phyloP scores from a whole-genome alignment of 2,888 invertebrate genomes.

The Acholoe squamosa region DNA sequence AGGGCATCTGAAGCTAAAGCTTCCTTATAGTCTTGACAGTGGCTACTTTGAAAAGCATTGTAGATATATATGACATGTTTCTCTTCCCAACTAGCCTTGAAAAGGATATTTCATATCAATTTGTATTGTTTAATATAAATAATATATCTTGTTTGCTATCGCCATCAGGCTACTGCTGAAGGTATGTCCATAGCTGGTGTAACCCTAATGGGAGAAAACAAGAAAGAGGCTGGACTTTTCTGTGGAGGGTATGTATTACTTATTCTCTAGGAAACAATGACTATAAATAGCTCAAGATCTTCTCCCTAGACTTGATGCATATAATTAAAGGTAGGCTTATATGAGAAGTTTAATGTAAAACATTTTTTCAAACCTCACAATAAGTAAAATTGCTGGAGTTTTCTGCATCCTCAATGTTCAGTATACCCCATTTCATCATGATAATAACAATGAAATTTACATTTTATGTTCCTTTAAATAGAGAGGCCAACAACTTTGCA shows the following conservation, averaged over 20 bases:
- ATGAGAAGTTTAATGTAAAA: too few relatives aligned
- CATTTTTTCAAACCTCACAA: too few relatives aligned
- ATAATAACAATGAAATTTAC: not conserved
- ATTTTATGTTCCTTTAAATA: too few relatives aligned
- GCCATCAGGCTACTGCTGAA: not conserved
- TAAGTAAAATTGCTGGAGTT: not conserved
- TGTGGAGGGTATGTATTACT: constrained; percentile 16
- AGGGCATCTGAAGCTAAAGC: too few relatives aligned
- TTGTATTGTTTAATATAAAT: not conserved
- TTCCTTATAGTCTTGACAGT: too few relatives aligned
- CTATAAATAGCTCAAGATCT: not conserved
- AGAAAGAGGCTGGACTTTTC: constrained; percentile 28
- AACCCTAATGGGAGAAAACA: not conserved
- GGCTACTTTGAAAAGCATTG: not conserved
- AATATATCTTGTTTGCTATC: not conserved
- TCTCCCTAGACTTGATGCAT: too few relatives aligned
- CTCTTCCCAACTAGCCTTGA: not conserved
- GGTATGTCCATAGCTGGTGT: not conserved
- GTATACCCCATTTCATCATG: too few relatives aligned
- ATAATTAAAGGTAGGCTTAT: too few relatives aligned
- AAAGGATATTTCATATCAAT: not conserved
- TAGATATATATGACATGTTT: too few relatives aligned
- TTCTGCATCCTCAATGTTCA: not conserved
- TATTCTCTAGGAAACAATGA: too few relatives aligned
- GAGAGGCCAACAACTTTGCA: too few relatives aligned